Percentiles rank a stretch among this genome's conserved stretches.
Evolutionary conservation across 2,113 vertebrate species (phyloP).

Genomic region (Clarias magur): DNA sequence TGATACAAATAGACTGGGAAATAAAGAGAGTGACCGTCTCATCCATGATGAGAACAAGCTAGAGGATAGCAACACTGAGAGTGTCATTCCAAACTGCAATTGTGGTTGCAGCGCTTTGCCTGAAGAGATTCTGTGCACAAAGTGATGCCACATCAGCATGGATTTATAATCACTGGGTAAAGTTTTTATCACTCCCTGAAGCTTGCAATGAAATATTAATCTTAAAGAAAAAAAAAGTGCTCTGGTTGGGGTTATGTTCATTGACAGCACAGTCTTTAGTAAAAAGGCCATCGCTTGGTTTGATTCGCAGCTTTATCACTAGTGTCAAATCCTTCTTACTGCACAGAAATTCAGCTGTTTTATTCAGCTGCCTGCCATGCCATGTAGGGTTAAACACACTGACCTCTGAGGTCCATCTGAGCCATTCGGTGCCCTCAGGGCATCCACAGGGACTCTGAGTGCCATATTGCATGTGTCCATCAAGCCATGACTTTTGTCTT

Average conservation of each 20-base stretch:
- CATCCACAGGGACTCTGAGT: slow-evolving; percentile 12
- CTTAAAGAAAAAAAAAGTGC: slow-evolving; percentile 7
- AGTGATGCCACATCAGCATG: slow-evolving; percentile 61
- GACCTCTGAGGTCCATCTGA: background rate
- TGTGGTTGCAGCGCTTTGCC: slow-evolving; percentile 32
- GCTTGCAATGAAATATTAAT: slow-evolving; percentile 50
- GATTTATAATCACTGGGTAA: slow-evolving; percentile 67
- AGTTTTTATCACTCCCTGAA: slow-evolving; percentile 51
- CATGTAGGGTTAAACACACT: background rate
- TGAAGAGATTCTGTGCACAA: slow-evolving; percentile 49
- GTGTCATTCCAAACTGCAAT: background rate
- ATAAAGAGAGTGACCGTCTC: background rate
- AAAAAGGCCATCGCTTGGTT: background rate
- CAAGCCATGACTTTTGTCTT: slow-evolving; percentile 6
- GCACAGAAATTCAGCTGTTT: background rate
- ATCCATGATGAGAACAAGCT: background rate
- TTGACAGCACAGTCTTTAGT: background rate
- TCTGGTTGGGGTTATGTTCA: background rate
- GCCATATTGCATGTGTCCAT: slow-evolving; percentile 13
- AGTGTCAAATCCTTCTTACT: background rate
- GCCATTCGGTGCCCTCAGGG: background rate
- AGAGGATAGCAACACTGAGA: background rate
- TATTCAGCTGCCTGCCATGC: background rate
- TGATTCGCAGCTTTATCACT: background rate
- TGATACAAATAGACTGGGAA: background rate